Evolutionary conservation across 2,888 invertebrate genomes (phyloP), one percentile per base, ranked within the genome.

Genomic region (Pardosa pseudoannulata): DNA sequence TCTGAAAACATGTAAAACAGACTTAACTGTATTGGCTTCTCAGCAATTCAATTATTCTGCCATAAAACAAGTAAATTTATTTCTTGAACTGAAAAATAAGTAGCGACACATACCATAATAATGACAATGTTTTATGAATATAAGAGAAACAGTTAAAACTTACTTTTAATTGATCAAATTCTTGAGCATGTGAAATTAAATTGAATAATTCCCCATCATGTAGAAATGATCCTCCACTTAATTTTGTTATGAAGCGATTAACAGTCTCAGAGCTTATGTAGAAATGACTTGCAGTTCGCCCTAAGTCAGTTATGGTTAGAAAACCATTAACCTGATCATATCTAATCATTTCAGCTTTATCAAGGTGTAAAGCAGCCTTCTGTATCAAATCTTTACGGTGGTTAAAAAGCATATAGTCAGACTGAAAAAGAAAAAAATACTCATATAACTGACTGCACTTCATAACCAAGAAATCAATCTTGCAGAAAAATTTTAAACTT

Each of bases 231-330:
- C 31, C 28, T 23, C 13, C 27, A 9, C 9, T 5, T 13, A 89
- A 46, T 90, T 94, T 93, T 88, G 97, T 96, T 92, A 98, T 97
- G 92, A 98, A 88, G 88, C 88, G 88, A 91, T 97, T 96, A 90
- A 99, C 96, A 0, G 99, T 99, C 90, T 97, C 97, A 91, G 96
- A 96, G 88, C 98, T 98, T 87, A 99, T 96, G 92, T 99, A 99
- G 92, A 96, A 99, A 91, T 98, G 97, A 91, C 98, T 98, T 0
- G 99, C 98, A 16, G 97, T 99, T 79, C 99, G 94, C 0, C 99
- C 99, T 89, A 98, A 93, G 92, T 99, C 97, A 82, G 92, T 93
- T 5, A 92, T 90, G 87, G 91, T 90, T 13, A 97, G 93, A 91
- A 96, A 96, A 71, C 96, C 96, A 0, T 96, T 96, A 78, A 94